These are phyloP conservation scores for Sebastes steindachneri DNA, from an alignment of 2,797 vertebrate species.

Conservation along the genomic window DNA sequence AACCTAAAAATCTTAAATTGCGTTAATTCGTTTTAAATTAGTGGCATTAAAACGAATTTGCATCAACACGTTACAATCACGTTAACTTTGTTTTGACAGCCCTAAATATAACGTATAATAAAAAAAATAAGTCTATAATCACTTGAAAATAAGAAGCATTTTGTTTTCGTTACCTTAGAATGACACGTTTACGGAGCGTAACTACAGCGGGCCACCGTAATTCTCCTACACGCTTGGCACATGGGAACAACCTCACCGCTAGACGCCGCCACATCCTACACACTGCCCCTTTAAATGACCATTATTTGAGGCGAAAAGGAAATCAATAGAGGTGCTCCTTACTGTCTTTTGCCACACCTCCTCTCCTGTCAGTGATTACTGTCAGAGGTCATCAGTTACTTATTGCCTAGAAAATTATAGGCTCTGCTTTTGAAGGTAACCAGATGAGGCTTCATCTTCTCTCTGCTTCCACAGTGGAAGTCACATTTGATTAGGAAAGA, in stretches of 20 bases:
- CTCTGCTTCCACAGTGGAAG: slow-evolving; percentile 5
- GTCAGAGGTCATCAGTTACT: slow-evolving; percentile 28
- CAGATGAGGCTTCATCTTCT: slow-evolving; percentile 6
- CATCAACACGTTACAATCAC: no score
- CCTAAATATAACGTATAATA: no score
- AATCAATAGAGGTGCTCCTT: background rate
- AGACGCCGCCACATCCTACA: no score
- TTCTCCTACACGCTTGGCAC: no score
- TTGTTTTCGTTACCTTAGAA: no score
- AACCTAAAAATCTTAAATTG: no score
- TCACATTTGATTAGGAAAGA: no score
- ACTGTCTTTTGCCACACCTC: background rate
- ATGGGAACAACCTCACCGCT: no score
- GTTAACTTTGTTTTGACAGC: accelerated
- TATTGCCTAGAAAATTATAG: slow-evolving; percentile 37
- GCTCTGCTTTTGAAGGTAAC: slow-evolving; percentile 15
- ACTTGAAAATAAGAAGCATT: no score
- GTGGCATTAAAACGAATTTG: no score
- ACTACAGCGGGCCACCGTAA: no score
- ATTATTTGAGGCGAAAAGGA: background rate
- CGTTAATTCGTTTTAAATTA: accelerated
- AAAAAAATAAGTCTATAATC: accelerated
- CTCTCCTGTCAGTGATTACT: slow-evolving; percentile 7
- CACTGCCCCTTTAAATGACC: background rate
- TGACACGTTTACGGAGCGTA: accelerated